Evolutionary conservation across 2,888 invertebrate genomes (phyloP), one percentile per base, ranked within the genome.

Genomic region (Epiblema foenella): DNA sequence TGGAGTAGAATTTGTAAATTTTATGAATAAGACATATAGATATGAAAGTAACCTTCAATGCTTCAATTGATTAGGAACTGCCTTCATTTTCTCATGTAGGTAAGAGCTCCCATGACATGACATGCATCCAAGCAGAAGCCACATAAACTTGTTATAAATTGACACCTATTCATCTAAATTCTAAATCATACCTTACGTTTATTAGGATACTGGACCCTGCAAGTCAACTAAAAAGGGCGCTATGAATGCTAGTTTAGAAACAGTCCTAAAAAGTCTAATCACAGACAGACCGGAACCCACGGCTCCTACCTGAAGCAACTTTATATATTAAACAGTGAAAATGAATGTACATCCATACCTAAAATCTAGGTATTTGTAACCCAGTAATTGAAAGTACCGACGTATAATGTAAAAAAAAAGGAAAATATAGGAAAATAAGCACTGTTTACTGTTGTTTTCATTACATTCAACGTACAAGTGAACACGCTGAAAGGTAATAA

Each of bases 401-500:
- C 42, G 15, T 33, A n/a, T 46, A 5, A 7, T n/a, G 46, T 46
- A n/a, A 46, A 59, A 15, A 49, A 79, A 72, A 33, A 70, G 69
- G 83, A 81, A 85, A 85, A 82, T 78, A 82, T 78, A 82, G 80
- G 76, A 83, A 85, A 84, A 83, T 60, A 9, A 72, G 67, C 75
- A 73, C 54, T 75, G 60, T 72, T 79, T 76, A 73, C 70, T 71
- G 75, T 74, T 57, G 65, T 70, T 49, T 78, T 8, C 18, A 77
- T 78, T 29, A 11, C 12, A 64, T 59, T n/a, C 67, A 70, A 77
- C 65, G 54, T 79, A 85, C 87, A 88, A 84, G 79, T 90, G 90
- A 91, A 89, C 89, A 90, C 87, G 80, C 74, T 77, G 73, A 59
- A 77, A 88, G 90, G 91, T 91, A 90, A 86, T 72, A 46, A 76